Evolutionary conservation across 2,888 invertebrate genomes (phyloP), one percentile per base, ranked within the genome.

Genomic region (Deroplatys truncata): DNA sequence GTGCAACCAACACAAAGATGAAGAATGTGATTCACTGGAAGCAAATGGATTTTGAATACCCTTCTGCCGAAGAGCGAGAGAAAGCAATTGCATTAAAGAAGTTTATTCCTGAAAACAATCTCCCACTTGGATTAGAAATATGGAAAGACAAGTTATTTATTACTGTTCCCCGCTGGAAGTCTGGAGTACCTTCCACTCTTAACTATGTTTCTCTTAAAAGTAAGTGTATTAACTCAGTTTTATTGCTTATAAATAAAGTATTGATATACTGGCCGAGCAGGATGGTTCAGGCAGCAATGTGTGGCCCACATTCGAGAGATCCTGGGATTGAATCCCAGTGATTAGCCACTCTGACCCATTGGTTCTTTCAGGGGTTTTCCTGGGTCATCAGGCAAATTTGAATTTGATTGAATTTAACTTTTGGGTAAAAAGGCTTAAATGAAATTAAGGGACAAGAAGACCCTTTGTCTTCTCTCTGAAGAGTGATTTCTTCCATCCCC

Each of bases 21-120:
- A 94, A 95, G 89, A 95, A 96, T 91, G 94, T 95, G 89, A 97
- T 96, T 92, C 94, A 95, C 29, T 97, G 97, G 97, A 96, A 96
- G 91, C 94, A 96, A 92, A 92, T 97, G 85, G 95, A 95, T 90
- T 97, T 95, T 93, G 94, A 94, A 84, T 97, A 96, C 96, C 96
- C 96, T 31, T 94, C 94, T 84, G 94, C 95, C 25, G 94, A 94
- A 90, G 94, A 94, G 84, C 94, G 95, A 92, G 94, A 95, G 91
- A 94, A 94, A 31, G 96, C 96, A 25, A 93, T 96, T n/a, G 94
- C 93, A 84, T 94, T 94, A 28, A 95, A 95, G 84, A 94, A 94
- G 87, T 97, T 96, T 92, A 93, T 96, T 9, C 95, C 94, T 16
- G 95, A 94, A 89, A 95, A 97, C 92, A 97, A 97, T 93, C 93